These are phyloP conservation scores for Poicephalus meyeri DNA, from an alignment of 2,113 vertebrate genomes.

Conservation along the genomic window DNA sequence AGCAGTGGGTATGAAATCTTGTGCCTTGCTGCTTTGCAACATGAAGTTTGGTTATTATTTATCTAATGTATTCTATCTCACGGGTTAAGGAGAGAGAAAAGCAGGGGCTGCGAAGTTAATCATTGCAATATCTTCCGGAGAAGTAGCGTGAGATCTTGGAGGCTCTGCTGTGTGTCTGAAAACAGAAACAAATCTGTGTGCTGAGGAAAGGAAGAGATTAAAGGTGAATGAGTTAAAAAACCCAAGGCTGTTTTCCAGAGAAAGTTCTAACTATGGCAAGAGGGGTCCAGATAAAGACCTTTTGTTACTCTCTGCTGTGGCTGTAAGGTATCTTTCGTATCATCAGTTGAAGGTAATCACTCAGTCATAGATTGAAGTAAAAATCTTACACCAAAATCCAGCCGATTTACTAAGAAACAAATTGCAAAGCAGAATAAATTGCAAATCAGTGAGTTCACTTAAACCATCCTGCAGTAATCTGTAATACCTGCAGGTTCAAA, in stretches of 20 bases:
- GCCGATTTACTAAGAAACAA: not conserved
- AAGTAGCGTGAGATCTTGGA: not conserved
- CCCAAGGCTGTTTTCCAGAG: not conserved
- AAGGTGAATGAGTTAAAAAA: not conserved
- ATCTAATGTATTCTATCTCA: not conserved
- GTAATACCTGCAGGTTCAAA: not conserved
- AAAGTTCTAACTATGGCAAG: not conserved
- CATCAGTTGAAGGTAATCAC: not conserved
- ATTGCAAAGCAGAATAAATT: not conserved
- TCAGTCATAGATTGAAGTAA: not conserved
- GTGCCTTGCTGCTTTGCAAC: not conserved
- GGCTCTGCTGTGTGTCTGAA: not conserved
- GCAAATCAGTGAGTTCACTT: not conserved
- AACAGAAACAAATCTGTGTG: not conserved
- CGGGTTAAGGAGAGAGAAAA: slow-evolving; percentile 9
- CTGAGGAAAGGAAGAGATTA: not conserved
- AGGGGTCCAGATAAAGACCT: not conserved
- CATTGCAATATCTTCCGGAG: not conserved
- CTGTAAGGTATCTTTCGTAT: not conserved
- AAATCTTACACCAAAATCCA: slow-evolving; percentile 12
- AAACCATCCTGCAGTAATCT: not conserved
- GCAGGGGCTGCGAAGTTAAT: not conserved
- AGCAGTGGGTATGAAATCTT: not conserved
- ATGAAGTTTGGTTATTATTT: not conserved
- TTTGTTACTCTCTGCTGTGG: not conserved